These are phyloP conservation scores for Lipotes vexillifer DNA, from an alignment of 2,113 vertebrate species.

Conservation along the genomic window DNA sequence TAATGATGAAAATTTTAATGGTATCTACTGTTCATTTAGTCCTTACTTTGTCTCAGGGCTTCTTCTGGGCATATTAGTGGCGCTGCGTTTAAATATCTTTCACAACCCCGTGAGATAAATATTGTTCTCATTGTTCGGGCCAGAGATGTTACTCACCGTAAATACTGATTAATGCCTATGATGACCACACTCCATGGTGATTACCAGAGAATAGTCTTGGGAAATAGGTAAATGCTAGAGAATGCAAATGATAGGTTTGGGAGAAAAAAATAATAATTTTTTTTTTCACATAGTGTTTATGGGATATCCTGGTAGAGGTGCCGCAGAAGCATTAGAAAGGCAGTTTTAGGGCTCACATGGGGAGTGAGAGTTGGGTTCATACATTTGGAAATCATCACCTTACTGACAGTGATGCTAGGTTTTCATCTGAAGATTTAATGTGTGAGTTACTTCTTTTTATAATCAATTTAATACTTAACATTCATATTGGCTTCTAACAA, in stretches of 20 bases:
- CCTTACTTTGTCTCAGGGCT: background rate
- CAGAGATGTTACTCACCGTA: background rate
- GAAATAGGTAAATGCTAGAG: background rate
- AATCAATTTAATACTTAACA: background rate
- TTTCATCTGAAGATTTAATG: background rate
- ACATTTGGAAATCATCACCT: background rate
- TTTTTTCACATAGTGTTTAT: fast-evolving
- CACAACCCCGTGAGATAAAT: background rate
- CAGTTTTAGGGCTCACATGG: background rate
- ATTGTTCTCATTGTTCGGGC: background rate
- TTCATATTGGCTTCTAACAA: background rate
- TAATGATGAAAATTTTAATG: background rate
- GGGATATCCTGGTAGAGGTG: background rate
- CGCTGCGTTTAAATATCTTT: background rate
- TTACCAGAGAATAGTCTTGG: background rate
- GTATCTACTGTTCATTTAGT: background rate
- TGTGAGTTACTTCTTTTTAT: background rate
- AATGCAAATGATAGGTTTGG: background rate
- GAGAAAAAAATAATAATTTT: background rate
- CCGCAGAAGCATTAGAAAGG: background rate
- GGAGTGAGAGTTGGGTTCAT: too few relatives aligned
- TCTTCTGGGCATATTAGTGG: background rate
- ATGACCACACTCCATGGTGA: background rate
- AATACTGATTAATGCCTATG: background rate
- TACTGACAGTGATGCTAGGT: too few relatives aligned